Evolutionary conservation across 2,113 vertebrate genomes (phyloP).

Genomic region (Acanthochromis polyacanthus): DNA sequence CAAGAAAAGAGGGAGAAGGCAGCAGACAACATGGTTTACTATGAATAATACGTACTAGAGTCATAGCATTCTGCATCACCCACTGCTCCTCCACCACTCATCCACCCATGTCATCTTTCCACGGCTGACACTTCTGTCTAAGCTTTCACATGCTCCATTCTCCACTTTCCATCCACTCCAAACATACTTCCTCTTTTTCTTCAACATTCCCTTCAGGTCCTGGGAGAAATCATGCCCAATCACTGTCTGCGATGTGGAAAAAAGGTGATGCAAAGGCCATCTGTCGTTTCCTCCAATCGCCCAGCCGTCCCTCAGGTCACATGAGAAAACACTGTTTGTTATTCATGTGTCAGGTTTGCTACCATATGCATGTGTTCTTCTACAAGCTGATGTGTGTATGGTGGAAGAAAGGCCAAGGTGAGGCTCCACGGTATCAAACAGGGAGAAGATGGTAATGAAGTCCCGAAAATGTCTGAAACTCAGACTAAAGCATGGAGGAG

Average conservation of each 20-base stretch:
- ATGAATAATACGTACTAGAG: conserved; percentile 26
- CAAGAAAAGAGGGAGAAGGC: conserved; percentile 6
- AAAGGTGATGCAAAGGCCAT: conserved; percentile 22
- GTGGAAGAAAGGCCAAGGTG: conserved; percentile 2
- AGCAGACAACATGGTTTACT: neutral
- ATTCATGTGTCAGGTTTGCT: conserved; percentile 4
- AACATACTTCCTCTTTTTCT: neutral
- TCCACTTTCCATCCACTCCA: neutral
- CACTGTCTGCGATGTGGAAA: neutral
- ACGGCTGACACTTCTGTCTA: conserved; percentile 15
- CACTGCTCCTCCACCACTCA: neutral
- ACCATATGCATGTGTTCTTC: neutral
- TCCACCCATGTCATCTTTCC: conserved; percentile 8
- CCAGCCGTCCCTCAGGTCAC: neutral
- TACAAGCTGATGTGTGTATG: neutral
- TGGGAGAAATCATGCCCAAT: conserved; percentile 1
- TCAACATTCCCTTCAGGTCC: neutral
- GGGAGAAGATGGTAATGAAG: conserved; percentile 12
- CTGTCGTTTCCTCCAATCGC: neutral
- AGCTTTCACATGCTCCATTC: conserved; percentile 35
- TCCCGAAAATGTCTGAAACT: conserved; percentile 8
- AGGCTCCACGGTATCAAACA: neutral
- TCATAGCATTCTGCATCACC: conserved; percentile 37
- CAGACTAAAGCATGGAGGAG: neutral
- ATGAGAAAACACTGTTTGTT: conserved; percentile 10